A percentile compares a stretch with the other conserved stretches of the same genome.
Conservation (phyloP, 2,888 invertebrate genomes). For the Lepidocyrtoides sp. region DNA sequence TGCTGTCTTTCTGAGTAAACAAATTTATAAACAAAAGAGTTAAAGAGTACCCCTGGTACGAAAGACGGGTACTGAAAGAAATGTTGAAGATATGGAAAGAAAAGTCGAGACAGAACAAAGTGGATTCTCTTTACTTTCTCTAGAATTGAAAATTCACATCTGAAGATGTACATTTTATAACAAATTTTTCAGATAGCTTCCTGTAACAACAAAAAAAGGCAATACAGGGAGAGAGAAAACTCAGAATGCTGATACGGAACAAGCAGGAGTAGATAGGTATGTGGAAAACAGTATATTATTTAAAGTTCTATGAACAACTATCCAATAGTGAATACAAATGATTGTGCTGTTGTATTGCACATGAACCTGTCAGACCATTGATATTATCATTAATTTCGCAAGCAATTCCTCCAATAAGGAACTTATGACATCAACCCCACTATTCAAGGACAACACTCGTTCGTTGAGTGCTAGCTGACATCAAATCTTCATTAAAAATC, state of each 20-base stretch:
- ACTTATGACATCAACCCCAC: too few relatives aligned
- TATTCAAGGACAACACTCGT: too few relatives aligned
- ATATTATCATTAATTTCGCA: too few relatives aligned
- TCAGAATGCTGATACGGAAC: too few relatives aligned
- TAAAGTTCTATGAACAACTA: too few relatives aligned
- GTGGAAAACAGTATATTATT: too few relatives aligned
- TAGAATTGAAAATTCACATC: slow-evolving; percentile 28
- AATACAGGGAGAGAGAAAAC: background rate
- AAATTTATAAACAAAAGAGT: background rate
- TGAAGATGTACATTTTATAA: background rate
- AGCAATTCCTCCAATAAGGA: too few relatives aligned
- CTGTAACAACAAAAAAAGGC: background rate
- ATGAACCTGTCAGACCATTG: too few relatives aligned
- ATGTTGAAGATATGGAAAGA: background rate
- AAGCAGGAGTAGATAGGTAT: too few relatives aligned
- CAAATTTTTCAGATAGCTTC: slow-evolving; percentile 36
- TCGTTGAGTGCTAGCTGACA: too few relatives aligned
- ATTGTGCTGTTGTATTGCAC: background rate
- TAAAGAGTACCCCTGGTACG: background rate
- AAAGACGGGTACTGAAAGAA: background rate
- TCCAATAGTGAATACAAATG: background rate
- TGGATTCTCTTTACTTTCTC: slow-evolving; percentile 37
- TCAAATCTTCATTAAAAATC: too few relatives aligned
- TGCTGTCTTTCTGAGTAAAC: slow-evolving; percentile 9
- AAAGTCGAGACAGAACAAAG: background rate